A percentile compares a stretch with the other conserved stretches of the same genome.
phyloP scores from a whole-genome alignment of 2,888 invertebrate species.

The Dryobotodes eremita region DNA sequence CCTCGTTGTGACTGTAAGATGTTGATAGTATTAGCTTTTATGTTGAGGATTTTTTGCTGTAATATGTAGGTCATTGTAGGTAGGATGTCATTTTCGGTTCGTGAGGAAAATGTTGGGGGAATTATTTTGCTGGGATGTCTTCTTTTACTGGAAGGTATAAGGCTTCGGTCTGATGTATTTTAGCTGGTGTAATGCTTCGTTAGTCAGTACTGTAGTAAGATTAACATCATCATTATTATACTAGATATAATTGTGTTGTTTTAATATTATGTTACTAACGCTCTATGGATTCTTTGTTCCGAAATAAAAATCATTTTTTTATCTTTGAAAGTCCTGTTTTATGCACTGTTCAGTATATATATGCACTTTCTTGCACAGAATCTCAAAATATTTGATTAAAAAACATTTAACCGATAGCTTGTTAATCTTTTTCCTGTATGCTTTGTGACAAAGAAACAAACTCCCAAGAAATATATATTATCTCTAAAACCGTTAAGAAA shows the following conservation, averaged over 20 bases:
- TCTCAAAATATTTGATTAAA: not conserved
- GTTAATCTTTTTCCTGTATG: not conserved
- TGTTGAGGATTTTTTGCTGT: conserved; percentile 49
- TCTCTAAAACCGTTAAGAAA: not conserved
- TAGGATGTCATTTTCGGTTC: conserved; percentile 29
- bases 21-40: conserved; percentile 61
- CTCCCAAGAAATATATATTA: not conserved
- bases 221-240: not conserved
- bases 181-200: not conserved
- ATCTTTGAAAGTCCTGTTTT: not conserved
- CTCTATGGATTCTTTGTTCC: not conserved
- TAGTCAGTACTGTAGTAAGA: not conserved
- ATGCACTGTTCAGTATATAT: no score
- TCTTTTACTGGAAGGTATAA: not conserved
- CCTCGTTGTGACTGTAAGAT: conserved; percentile 54
- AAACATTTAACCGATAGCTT: not conserved
- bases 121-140: conserved; percentile 14
- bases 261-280: not conserved
- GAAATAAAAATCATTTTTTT: not conserved
- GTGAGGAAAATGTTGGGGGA: conserved; percentile 11
- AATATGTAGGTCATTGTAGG: conserved; percentile 40
- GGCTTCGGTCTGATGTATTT: not conserved
- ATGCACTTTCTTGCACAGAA: not conserved
- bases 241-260: not conserved
- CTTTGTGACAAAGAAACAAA: not conserved